These are phyloP conservation scores for Villa cingulata DNA, from an alignment of 2,888 invertebrate species.

Conservation along the genomic window DNA sequence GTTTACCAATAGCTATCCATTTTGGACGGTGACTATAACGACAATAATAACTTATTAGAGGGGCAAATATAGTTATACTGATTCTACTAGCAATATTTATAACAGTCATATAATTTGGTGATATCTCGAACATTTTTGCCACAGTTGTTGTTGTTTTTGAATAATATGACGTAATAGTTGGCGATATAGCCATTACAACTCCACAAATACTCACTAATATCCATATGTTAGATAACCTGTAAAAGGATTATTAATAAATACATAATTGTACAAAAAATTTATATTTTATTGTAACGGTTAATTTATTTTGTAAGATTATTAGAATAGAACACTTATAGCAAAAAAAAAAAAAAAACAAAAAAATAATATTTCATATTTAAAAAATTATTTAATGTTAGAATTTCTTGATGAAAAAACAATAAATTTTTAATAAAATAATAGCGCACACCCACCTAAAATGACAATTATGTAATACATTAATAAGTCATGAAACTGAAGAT, in stretches of 20 bases:
- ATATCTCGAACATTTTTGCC: conserved; percentile 59
- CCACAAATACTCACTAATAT: conserved; percentile 47
- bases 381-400: too few species aligned
- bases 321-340: too few species aligned
- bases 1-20: conserved; percentile 49
- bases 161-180: conserved; percentile 56
- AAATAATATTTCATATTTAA: too few species aligned
- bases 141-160: conserved; percentile 61
- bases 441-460: too few species aligned
- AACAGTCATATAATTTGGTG: conserved; percentile 54
- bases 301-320: not conserved
- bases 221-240: conserved; percentile 36
- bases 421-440: too few species aligned
- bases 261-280: not conserved
- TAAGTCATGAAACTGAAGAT: too few species aligned
- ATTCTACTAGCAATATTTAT: conserved; percentile 63
- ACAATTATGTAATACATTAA: too few species aligned
- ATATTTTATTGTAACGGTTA: not conserved
- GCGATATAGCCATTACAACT: conserved; percentile 51
- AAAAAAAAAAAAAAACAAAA: too few species aligned
- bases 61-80: conserved; percentile 52
- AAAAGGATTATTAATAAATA: conserved; percentile 3
- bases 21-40: conserved; percentile 56
- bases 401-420: too few species aligned
- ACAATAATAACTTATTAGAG: conserved; percentile 52